These are phyloP conservation scores for Poeciliopsis prolifica DNA, from an alignment of 2,113 vertebrate species.

Conservation along the genomic window DNA sequence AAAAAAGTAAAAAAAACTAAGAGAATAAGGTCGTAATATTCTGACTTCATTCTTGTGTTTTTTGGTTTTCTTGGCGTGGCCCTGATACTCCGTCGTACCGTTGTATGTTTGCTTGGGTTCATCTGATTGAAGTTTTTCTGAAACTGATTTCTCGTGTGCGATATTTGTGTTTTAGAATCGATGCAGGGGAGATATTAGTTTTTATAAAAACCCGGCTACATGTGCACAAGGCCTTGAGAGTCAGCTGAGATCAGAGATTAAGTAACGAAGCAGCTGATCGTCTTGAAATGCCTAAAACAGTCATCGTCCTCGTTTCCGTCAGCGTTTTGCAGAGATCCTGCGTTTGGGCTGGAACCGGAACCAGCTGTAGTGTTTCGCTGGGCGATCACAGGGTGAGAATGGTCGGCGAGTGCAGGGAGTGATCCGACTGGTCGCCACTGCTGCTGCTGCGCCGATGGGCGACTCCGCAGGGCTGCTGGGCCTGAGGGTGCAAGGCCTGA, in stretches of 20 bases:
- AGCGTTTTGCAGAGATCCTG: conserved; percentile 13
- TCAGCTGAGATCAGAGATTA: conserved; percentile 20
- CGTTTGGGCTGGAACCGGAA: neutral
- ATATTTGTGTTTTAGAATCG: no score
- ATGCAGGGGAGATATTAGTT: no score
- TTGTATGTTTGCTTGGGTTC: no score
- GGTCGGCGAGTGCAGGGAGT: conserved; percentile 88
- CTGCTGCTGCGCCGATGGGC: conserved; percentile 91
- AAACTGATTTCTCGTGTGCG: no score
- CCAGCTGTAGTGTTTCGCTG: conserved; percentile 47
- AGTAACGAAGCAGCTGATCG: conserved; percentile 30
- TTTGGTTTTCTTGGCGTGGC: no score
- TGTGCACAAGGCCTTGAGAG: neutral
- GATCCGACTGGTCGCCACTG: conserved; percentile 88
- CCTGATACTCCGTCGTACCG: no score
- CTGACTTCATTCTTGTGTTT: no score
- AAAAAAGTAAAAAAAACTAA: no score
- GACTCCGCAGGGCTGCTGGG: conserved; percentile 80
- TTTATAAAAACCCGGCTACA: no score
- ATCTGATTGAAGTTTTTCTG: no score
- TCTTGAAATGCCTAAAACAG: conserved; percentile 33
- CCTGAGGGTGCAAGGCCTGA: conserved; percentile 39
- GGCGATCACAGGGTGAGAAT: conserved; percentile 83
- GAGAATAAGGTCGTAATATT: no score
- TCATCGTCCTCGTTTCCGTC: conserved; percentile 18